These are phyloP conservation scores for Ptiloglossa arizonensis DNA, from an alignment of 1,140 invertebrate species.

Conservation along the genomic window DNA sequence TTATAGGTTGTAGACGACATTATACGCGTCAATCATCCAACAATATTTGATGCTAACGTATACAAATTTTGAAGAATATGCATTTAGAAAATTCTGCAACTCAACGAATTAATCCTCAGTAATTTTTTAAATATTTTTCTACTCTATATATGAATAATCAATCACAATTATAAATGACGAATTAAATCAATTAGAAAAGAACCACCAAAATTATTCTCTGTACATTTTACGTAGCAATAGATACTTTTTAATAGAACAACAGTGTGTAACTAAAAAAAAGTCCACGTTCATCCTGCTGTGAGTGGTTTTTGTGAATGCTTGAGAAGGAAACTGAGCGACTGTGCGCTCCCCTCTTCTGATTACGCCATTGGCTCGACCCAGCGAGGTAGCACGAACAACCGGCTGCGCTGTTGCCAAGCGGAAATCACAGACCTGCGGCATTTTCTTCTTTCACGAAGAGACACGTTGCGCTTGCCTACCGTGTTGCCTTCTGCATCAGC, in stretches of 20 bases:
- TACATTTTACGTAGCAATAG: background rate
- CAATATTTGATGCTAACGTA: background rate
- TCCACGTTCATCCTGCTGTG: constrained; percentile 6
- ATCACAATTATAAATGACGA: no score
- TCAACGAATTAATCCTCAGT: background rate
- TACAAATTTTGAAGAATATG: background rate
- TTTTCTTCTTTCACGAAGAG: constrained; percentile 67
- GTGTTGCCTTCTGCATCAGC: constrained; percentile 29
- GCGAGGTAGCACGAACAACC: constrained; percentile 62
- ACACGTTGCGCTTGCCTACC: constrained; percentile 38
- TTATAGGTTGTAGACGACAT: no score
- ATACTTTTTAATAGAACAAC: background rate
- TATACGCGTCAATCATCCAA: background rate
- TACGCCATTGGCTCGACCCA: constrained; percentile 62
- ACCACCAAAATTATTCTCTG: no score
- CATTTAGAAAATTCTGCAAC: background rate
- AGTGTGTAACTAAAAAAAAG: constrained; percentile 8
- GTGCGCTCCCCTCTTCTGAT: constrained; percentile 46
- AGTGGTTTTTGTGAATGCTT: constrained; percentile 20
- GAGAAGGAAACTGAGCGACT: constrained; percentile 42
- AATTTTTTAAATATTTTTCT: background rate
- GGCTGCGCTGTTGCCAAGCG: constrained; percentile 72
- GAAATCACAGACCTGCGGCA: constrained; percentile 65
- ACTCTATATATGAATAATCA: no score
- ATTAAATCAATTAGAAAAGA: background rate